Percentiles rank a stretch among this genome's conserved stretches.
phyloP scores from a whole-genome alignment of 2,888 invertebrate genomes.

The Chrysopilus asiliformis region DNA sequence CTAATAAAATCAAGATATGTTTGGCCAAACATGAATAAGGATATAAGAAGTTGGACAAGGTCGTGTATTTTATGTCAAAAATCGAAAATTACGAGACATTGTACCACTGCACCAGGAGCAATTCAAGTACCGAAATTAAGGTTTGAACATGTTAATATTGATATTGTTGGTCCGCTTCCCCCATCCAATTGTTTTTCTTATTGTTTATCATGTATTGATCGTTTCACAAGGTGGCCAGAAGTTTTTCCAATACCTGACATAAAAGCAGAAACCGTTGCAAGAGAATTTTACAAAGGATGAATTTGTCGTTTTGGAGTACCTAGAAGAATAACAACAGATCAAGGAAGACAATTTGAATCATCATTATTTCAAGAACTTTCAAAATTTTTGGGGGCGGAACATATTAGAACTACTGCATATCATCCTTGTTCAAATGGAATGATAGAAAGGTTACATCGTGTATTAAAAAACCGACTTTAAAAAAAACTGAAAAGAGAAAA shows the following conservation, averaged over 20 bases:
- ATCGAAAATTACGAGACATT: slow-evolving; percentile 1
- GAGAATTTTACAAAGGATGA: slow-evolving; percentile 28
- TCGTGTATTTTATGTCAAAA: slow-evolving; percentile 2
- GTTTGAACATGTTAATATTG: slow-evolving; percentile 30
- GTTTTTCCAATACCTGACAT: slow-evolving; percentile 18
- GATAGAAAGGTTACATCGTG: slow-evolving; percentile 30
- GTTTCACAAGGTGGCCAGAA: slow-evolving; percentile 19
- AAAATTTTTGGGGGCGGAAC: slow-evolving; percentile 19
- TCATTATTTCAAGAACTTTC: slow-evolving; percentile 21
- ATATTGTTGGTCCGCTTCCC: slow-evolving; percentile 33
- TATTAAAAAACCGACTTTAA: too few relatives aligned
- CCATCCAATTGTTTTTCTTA: slow-evolving; percentile 20
- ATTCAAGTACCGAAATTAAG: neutral
- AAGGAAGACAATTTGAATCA: slow-evolving; percentile 29
- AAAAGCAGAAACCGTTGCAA: slow-evolving; percentile 19
- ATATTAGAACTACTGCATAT: slow-evolving; percentile 22
- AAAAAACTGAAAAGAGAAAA: too few relatives aligned
- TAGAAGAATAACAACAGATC: slow-evolving; percentile 26
- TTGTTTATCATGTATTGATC: slow-evolving; percentile 22
- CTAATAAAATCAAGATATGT: slow-evolving; percentile 8
- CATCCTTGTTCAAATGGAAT: slow-evolving; percentile 30
- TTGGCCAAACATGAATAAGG: slow-evolving; percentile 9
- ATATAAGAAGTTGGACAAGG: neutral
- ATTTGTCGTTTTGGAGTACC: slow-evolving; percentile 33
- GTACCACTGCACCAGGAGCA: neutral